Percentiles rank a stretch among this genome's conserved stretches.
phyloP scores from a whole-genome alignment of 35 echinoderm and acorn worm species.

The Strongylocentrotus purpuratus region DNA sequence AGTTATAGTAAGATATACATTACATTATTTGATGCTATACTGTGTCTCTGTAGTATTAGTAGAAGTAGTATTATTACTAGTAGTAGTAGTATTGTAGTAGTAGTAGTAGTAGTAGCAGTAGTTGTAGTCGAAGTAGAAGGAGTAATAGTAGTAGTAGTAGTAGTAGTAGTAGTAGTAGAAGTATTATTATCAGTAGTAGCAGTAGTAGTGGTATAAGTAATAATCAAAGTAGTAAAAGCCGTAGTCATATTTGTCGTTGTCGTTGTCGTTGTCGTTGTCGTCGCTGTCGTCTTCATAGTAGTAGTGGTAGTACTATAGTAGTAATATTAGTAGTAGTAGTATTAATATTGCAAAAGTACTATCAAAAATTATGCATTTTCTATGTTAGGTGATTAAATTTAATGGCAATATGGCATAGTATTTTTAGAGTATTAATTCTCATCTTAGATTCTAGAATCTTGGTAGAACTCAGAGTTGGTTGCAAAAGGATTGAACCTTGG shows the following conservation, averaged over 20 bases:
- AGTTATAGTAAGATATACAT: too few species aligned
- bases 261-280: background rate
- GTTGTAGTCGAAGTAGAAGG: background rate
- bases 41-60: background rate
- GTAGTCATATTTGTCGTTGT: background rate
- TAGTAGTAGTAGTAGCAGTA: background rate
- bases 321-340: background rate
- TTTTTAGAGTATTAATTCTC: too few species aligned
- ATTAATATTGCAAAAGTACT: background rate
- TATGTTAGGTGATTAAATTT: background rate
- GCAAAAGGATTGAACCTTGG: conserved; percentile 15
- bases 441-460: background rate
- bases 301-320: background rate
- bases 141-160: background rate
- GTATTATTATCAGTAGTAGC: background rate
- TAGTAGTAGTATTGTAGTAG: background rate
- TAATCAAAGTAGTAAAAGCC: background rate
- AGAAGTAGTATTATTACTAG: background rate
- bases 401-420: conserved; percentile 1
- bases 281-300: background rate
- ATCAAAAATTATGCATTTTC: background rate
- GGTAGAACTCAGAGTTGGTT: conserved; percentile 6
- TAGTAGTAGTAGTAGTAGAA: background rate
- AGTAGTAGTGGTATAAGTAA: background rate
- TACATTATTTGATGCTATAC: too few species aligned